A percentile compares a stretch with the other conserved stretches of the same genome.
Evolutionary conservation across 2,888 invertebrate genomes (phyloP).

Genomic region (Leptopterna dolabrata): DNA sequence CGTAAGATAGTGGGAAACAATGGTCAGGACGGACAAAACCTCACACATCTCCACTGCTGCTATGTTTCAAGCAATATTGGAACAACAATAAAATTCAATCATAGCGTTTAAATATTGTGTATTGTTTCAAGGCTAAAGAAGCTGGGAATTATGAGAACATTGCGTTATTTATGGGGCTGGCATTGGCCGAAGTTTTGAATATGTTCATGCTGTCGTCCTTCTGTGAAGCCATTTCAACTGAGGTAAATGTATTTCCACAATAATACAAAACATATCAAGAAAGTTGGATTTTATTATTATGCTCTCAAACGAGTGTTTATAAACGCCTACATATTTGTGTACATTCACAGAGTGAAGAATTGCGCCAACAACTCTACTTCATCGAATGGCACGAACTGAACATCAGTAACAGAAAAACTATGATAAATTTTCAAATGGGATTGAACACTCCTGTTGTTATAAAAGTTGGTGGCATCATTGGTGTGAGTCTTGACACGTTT

Average conservation of each 20-base stretch:
- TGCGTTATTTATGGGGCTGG: background rate
- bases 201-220: slow-evolving; percentile 1
- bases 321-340: background rate
- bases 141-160: background rate
- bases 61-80: background rate
- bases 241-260: background rate
- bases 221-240: slow-evolving; percentile 2
- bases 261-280: background rate
- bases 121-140: background rate
- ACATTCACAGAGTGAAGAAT: background rate
- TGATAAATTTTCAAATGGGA: slow-evolving; percentile 13
- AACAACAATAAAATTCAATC: background rate
- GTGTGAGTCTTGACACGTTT: slow-evolving; percentile 7
- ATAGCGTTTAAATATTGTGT: background rate
- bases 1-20: too few relatives aligned
- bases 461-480: background rate
- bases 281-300: too few relatives aligned
- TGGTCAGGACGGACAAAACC: too few relatives aligned
- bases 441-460: background rate
- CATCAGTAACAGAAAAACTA: background rate
- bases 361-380: background rate
- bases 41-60: too few relatives aligned
- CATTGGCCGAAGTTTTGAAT: background rate
- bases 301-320: too few relatives aligned
- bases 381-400: background rate